A percentile compares a stretch with the other conserved stretches of the same genome.
phyloP scores from a whole-genome alignment of 2,797 vertebrate species.

The Serranus cabrilla region DNA sequence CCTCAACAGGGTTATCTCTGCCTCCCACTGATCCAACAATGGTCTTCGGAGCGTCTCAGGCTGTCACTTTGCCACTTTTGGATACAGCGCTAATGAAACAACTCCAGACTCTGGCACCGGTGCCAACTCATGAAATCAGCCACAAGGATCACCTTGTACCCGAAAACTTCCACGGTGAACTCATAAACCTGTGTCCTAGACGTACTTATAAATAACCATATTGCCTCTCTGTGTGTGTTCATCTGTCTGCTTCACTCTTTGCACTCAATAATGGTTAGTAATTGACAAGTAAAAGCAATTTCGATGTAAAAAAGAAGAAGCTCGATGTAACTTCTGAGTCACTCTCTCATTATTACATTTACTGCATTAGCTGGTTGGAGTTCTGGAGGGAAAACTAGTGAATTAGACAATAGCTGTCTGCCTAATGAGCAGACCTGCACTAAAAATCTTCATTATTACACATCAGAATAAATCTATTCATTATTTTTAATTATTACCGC shows the following conservation, averaged over 20 bases:
- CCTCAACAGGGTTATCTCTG: slow-evolving; percentile 59
- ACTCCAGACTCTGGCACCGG: slow-evolving; percentile 22
- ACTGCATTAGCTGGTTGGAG: slow-evolving; percentile 34
- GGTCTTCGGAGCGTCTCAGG: slow-evolving; percentile 46
- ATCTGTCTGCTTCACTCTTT: slow-evolving; percentile 28
- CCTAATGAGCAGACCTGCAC: slow-evolving; percentile 40
- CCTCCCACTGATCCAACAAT: slow-evolving; percentile 60
- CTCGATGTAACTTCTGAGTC: slow-evolving; percentile 7
- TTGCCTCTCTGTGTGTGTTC: slow-evolving; percentile 15
- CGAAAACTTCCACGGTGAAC: slow-evolving; percentile 38
- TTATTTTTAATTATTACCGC: slow-evolving; percentile 30
- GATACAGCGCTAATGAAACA: slow-evolving; percentile 55
- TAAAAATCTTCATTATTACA: slow-evolving; percentile 48
- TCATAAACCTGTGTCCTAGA: slow-evolving; percentile 48
- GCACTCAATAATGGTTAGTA: slow-evolving; percentile 24
- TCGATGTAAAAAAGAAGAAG: slow-evolving; percentile 20
- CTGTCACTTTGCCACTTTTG: slow-evolving; percentile 57
- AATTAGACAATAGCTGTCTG: slow-evolving; percentile 51
- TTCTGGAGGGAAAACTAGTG: slow-evolving; percentile 27
- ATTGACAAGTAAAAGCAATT: slow-evolving; percentile 31
- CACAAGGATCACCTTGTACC: slow-evolving; percentile 57
- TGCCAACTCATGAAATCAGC: slow-evolving; percentile 57
- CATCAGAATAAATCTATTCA: slow-evolving; percentile 38
- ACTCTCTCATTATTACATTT: slow-evolving; percentile 32
- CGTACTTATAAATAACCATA: slow-evolving; percentile 50